Base-by-base conservation (phyloP, 2,888 invertebrate species). In the Venustoraphidia nigricollis region DNA sequence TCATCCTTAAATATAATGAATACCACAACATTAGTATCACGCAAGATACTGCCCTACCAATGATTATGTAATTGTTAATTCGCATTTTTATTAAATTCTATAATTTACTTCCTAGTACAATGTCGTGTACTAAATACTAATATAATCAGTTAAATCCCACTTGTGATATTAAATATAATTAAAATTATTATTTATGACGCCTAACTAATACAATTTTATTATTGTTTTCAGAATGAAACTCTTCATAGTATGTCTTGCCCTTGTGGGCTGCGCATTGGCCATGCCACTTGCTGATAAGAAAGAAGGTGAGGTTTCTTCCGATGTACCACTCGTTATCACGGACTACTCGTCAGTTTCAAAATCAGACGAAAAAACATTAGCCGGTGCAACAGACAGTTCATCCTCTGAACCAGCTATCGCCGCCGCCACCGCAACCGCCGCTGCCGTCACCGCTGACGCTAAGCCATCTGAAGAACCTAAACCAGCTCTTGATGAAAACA, bases 241-340 rank as follows among this genome's bases (percentile, higher is more conserved):
- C 62, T 68, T 79, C 63, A 58, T 79, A 60, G 61, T 79, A 62
- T 71, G 72, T 59, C 62, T 78, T 60, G 70, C 77, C 63, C 66
- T 77, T 58, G 70, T 72, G 62, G 71, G 62, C 45, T 61, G 66
- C 17, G 67, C 62, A 36, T 58, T 74, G 58, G 73, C 77, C 38
- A 75, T 76, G 72, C 81, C 81, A 45, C 66, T 81, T 41, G 77
- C 75, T 38, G 78, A 79, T 50, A 63, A 65, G 38, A 50, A 46
- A 9, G n/a, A 39, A 39, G 44, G 27, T 10, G 44, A 44, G 6
- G 35, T 34, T 10, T 36, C 44, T 9, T 13, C 40, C 13, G 46
- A 46, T n/a, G 40, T 46, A 8, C 46, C 46, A 34, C 40, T 35
- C 11, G 41, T 46, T 34, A 41, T 40, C 10, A 41, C 41, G 8